These are phyloP conservation scores for Spinus olivaceus DNA, from an alignment of 2,797 vertebrate genomes.

Conservation along the genomic window DNA sequence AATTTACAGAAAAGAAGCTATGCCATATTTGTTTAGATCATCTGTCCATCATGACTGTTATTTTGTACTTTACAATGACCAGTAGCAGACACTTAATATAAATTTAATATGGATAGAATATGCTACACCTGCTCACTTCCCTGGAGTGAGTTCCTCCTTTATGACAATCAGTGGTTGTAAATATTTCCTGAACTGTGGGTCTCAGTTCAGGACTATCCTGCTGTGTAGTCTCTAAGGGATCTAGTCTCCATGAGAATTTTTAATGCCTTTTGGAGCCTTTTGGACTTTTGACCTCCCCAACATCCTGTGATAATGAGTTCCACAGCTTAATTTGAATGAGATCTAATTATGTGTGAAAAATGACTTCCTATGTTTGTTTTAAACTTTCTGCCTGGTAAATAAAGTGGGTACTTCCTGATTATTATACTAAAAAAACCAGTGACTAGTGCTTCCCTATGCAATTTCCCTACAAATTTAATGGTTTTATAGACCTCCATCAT, in stretches of 20 bases:
- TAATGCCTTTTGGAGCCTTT: not conserved
- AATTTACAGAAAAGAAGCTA: not conserved
- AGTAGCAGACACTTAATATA: not conserved
- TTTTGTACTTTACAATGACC: not conserved
- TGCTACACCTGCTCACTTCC: not conserved
- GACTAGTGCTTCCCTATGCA: not conserved
- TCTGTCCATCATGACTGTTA: not conserved
- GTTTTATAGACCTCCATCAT: not conserved
- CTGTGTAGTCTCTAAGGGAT: not conserved
- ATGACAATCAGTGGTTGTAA: not conserved
- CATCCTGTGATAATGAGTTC: not conserved
- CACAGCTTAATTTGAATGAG: not conserved
- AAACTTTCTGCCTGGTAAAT: conserved; percentile 16
- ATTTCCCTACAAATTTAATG: not conserved
- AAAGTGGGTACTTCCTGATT: conserved; percentile 5
- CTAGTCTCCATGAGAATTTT: not conserved
- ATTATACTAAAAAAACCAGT: not conserved
- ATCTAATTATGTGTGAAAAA: conserved; percentile 47
- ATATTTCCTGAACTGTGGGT: not conserved
- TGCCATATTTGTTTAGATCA: not conserved
- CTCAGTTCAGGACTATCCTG: not conserved
- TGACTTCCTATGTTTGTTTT: conserved; percentile 25
- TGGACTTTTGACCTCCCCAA: conserved; percentile 18
- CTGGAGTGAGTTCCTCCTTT: not conserved
- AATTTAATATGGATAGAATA: not conserved